Base-by-base conservation (phyloP, 2,888 invertebrate species). In the Cryptus viduatorius region DNA sequence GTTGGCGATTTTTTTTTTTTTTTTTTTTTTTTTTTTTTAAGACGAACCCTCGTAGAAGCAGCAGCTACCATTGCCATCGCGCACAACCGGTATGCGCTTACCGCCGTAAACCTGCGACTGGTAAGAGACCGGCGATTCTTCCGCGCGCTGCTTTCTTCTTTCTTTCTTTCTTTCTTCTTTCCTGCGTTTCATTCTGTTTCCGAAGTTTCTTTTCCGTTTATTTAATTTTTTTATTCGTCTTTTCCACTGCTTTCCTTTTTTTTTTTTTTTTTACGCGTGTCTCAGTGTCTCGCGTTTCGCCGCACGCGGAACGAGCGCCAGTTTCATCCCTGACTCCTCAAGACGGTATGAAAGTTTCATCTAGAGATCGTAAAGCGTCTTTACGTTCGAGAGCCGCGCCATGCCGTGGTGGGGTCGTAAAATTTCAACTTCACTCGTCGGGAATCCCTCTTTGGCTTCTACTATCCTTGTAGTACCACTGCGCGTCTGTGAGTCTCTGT, bases 291-390 rank as follows among this genome's bases (percentile, higher is more conserved):
- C 59, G 53, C 44, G 31, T 76, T 59, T 79, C 67, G 59, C 72
- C 53, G 67, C 71, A 68, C 61, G 50, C 50, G 31, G 69, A 77
- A 71, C 73, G 79, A 50, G 75, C 73, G 65, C 61, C 84, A 82
- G 84, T 76, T 82, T 75, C 79, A 46, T 24, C 65, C 65, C 37
- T 37, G 72, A 77, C 75, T 64, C 81, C 65, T 75, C 72, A 73
- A 73, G 79, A 82, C n/a, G 56, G 53, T 68, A 86, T 88, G 89
- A 90, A 90, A 91, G 80, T 89, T 90, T 90, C 88, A 88, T 91
- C 87, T 83, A 79, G 85, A 83, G 86, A 84, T 88, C 89, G 90
- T 91, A 90, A 91, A 91, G 87, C 83, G 82, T 86, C 86, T 90
- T 89, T 89, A 81, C 61, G 84, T 81, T 64, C 67, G 72, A 67